phyloP scores from a whole-genome alignment of 35 echinoderm and acorn worm species.

The Stichopus chloronotus region DNA sequence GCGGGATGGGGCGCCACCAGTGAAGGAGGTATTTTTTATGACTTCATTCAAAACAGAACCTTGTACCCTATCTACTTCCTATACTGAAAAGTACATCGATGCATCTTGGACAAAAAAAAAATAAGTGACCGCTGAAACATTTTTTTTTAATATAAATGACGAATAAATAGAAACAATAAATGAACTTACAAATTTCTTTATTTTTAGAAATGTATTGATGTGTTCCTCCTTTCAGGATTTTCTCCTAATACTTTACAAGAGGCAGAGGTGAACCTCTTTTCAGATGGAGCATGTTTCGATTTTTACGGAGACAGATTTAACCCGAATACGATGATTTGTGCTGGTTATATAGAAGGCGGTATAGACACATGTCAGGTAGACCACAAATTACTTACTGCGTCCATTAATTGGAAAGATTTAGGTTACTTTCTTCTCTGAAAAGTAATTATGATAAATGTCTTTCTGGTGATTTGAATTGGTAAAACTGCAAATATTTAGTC shows the following conservation, averaged over 20 bases:
- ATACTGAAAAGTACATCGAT: too few species aligned
- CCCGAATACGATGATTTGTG: slow-evolving; percentile 61
- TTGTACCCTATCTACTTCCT: too few species aligned
- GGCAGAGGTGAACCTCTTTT: slow-evolving; percentile 31
- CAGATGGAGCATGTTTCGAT: slow-evolving; percentile 3
- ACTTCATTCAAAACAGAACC: background rate
- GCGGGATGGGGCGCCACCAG: slow-evolving; percentile 21
- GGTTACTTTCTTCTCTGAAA: background rate
- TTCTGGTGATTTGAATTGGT: background rate
- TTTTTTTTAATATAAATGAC: too few species aligned
- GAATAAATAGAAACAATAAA: too few species aligned
- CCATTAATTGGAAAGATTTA: background rate
- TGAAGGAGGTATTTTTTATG: slow-evolving; percentile 1
- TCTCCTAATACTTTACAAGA: slow-evolving; percentile 3
- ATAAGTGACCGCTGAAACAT: too few species aligned
- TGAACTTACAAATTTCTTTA: too few species aligned
- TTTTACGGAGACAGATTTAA: slow-evolving; percentile 20
- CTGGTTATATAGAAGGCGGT: slow-evolving; percentile 57
- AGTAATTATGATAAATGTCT: background rate
- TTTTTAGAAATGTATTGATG: too few species aligned
- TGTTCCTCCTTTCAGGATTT: background rate
- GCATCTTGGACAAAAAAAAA: too few species aligned
- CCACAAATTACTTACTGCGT: background rate
- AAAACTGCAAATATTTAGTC: background rate
- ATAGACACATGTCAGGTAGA: slow-evolving; percentile 70